Evolutionary conservation across 2,888 invertebrate genomes (phyloP).

Genomic region (Strigamia transsilvanica): DNA sequence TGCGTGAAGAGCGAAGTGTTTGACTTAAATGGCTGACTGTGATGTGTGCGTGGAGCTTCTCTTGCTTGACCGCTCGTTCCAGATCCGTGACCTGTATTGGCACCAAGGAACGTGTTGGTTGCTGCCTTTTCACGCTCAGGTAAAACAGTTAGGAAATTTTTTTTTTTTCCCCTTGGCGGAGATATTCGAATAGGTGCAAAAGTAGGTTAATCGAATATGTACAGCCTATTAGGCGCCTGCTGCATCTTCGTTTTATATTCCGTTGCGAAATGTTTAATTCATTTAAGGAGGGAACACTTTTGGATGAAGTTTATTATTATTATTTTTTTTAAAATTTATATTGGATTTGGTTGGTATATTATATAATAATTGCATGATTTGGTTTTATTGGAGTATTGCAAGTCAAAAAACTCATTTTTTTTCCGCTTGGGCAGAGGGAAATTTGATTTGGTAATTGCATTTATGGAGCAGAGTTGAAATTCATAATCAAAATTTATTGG

Average conservation of each 20-base stretch:
- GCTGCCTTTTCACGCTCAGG: conserved; percentile 39
- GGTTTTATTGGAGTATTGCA: neutral
- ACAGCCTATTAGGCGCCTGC: neutral
- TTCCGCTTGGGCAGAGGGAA: conserved; percentile 2
- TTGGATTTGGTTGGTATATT: too few relatives aligned
- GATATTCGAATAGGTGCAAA: conserved; percentile 13
- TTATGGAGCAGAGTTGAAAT: neutral
- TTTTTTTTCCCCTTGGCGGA: neutral
- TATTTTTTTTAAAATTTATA: neutral
- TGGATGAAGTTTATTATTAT: neutral
- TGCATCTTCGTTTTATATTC: neutral
- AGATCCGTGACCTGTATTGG: conserved; percentile 46
- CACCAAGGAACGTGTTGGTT: conserved; percentile 42
- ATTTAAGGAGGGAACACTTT: neutral
- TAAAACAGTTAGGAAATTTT: neutral
- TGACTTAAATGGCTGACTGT: conserved; percentile 27
- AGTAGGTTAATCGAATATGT: conserved; percentile 32
- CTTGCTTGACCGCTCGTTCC: conserved; percentile 41
- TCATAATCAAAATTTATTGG: conserved; percentile 7
- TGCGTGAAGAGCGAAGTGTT: neutral
- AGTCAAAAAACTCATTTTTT: conserved; percentile 34
- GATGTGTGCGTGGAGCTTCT: conserved; percentile 15
- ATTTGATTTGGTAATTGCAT: conserved; percentile 44
- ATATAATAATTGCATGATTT: neutral
- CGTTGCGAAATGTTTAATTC: neutral